Base-by-base conservation (phyloP, 2,888 invertebrate species). In the Chalcis sispes region DNA sequence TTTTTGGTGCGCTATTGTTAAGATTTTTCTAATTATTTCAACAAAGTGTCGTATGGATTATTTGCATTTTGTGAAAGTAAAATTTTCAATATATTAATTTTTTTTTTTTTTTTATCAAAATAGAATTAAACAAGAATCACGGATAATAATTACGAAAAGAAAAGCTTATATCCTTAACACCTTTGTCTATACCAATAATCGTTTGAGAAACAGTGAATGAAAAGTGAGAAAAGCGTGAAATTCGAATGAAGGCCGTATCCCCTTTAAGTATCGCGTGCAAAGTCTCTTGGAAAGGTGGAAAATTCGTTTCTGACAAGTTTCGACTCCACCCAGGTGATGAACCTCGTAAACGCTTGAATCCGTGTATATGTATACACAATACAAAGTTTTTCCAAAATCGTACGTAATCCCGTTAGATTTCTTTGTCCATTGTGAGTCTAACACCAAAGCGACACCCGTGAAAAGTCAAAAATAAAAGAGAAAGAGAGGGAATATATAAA, bases 291-390 rank as follows among this genome's bases (percentile, higher is more conserved):
- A 59, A 66, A 73, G 64, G 50, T 66, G 66, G 66, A 73, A 73
- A 72, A 72, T 46, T 64, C 54, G 23, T 27, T n/a, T n/a, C n/a
- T n/a, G n/a, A n/a, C n/a, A n/a, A 64, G 32, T 29, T 48, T 40
- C 1, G 15, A 42, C 71, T 36, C 65, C 66, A 42, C 73, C 59
- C 67, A 67, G 61, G 58, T 66, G 64, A 71, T 61, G 62, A 48
- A 48, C 36, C 20, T 56, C 50, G 20, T 66, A 15, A 23, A 27
- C n/a, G n/a, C n/a, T n/a, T n/a, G n/a, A n/a, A n/a, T n/a, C n/a
- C n/a, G n/a, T n/a, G n/a, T n/a, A n/a, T n/a, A n/a, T n/a, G n/a
- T n/a, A n/a, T n/a, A n/a, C n/a, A n/a, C 54, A 27, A 25, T 56
- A 40, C 56, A 40, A 40, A 23, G 50, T 20, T 13, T 58, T 48